Conservation (phyloP, 2,888 invertebrate genomes). For the Erannis defoliaria region DNA sequence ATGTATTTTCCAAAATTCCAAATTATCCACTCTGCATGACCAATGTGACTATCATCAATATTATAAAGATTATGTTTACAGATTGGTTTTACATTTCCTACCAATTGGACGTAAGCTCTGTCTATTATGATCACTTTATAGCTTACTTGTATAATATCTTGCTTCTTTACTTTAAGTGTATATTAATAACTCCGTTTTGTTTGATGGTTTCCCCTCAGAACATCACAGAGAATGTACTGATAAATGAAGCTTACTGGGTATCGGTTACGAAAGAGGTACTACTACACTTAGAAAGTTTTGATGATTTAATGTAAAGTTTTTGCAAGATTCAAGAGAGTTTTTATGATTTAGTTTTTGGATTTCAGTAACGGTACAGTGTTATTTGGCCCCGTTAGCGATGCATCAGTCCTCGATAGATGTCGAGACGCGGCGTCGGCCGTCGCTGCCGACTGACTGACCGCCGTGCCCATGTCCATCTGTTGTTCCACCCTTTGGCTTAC, state of each 20-base stretch:
- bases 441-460: conserved; percentile 55
- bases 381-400: conserved; percentile 87
- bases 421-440: conserved; percentile 55
- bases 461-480: conserved; percentile 63
- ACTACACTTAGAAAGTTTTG: conserved; percentile 88
- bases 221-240: conserved; percentile 97
- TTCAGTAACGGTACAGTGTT: conserved; percentile 86
- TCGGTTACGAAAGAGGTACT: conserved; percentile 96
- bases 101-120: conserved; percentile 80
- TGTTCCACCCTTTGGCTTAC: conserved; percentile 85
- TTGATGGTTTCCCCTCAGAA: conserved; percentile 93
- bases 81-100: conserved; percentile 77
- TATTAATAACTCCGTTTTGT: conserved; percentile 84
- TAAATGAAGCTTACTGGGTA: conserved; percentile 98
- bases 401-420: conserved; percentile 86
- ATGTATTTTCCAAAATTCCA: conserved; percentile 64
- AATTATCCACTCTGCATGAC: conserved; percentile 73
- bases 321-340: conserved; percentile 85
- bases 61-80: conserved; percentile 71
- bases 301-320: conserved; percentile 86
- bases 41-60: conserved; percentile 59
- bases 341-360: conserved; percentile 86
- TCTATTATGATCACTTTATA: conserved; percentile 59
- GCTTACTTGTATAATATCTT: conserved; percentile 56
- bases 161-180: conserved; percentile 66